Evolutionary conservation across 2,888 invertebrate species (phyloP).

Genomic region (Chrysodeixis includens): DNA sequence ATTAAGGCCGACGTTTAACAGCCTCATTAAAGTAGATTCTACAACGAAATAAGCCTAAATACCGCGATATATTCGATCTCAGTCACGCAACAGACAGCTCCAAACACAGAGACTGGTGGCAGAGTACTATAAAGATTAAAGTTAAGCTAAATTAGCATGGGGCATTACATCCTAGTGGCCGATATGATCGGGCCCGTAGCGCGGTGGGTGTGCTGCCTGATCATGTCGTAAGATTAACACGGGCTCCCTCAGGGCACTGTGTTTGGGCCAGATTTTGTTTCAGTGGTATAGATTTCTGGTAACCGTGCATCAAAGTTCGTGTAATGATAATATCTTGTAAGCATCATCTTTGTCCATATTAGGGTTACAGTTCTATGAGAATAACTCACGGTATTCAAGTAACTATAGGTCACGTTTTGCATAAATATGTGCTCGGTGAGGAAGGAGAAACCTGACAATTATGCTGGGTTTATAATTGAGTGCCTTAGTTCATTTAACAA

Average conservation of each 20-base stretch:
- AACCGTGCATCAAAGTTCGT: slow-evolving; percentile 11
- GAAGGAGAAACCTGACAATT: slow-evolving; percentile 1
- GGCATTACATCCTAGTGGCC: slow-evolving; percentile 40
- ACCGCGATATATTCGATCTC: slow-evolving; percentile 54
- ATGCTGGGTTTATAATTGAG: not conserved
- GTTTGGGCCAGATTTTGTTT: slow-evolving; percentile 39
- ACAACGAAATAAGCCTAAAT: slow-evolving; percentile 52
- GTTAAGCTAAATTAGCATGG: slow-evolving; percentile 63
- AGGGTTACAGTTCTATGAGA: not conserved
- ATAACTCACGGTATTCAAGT: not conserved
- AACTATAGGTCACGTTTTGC: not conserved
- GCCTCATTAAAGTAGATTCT: slow-evolving; percentile 53
- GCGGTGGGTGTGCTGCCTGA: slow-evolving; percentile 54
- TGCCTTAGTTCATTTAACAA: not conserved
- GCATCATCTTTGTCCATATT: not conserved
- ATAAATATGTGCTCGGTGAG: slow-evolving; percentile 1
- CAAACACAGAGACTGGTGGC: slow-evolving; percentile 60
- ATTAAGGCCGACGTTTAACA: slow-evolving; percentile 30
- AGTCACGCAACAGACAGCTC: slow-evolving; percentile 62
- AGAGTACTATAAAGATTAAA: slow-evolving; percentile 64
- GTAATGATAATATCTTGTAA: not conserved
- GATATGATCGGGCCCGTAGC: slow-evolving; percentile 54
- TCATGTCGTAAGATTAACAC: slow-evolving; percentile 39
- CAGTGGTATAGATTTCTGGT: slow-evolving; percentile 22
- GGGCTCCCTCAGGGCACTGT: slow-evolving; percentile 43